These are phyloP conservation scores for Gonatopus flavifemur DNA, from an alignment of 1,140 invertebrate species.

Conservation along the genomic window DNA sequence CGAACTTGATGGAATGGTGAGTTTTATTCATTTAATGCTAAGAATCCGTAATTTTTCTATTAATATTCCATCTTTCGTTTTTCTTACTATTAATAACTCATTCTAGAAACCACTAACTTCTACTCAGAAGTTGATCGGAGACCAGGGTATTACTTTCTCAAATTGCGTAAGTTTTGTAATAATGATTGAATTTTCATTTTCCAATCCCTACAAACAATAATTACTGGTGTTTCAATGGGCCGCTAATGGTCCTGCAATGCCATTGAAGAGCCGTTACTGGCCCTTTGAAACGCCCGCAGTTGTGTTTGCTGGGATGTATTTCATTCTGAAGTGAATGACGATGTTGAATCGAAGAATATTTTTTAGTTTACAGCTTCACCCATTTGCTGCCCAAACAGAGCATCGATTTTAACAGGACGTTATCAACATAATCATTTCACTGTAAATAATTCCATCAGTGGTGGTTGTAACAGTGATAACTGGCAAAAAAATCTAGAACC, in stretches of 20 bases:
- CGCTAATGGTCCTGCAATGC: too few species aligned
- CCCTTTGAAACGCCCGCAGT: too few species aligned
- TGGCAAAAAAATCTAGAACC: conserved; percentile 71
- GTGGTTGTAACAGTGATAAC: conserved; percentile 70
- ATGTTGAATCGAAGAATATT: too few species aligned
- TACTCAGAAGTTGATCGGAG: conserved; percentile 56
- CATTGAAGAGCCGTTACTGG: too few species aligned
- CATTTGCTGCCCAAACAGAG: conserved; percentile 86
- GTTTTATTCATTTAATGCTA: conserved; percentile 10
- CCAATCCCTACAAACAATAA: too few species aligned
- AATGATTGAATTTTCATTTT: too few species aligned
- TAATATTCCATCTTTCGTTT: conserved; percentile 28
- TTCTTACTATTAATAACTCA: conserved; percentile 4
- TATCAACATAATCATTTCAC: conserved; percentile 84
- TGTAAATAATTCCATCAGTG: conserved; percentile 74
- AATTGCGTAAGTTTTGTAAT: conserved; percentile 68
- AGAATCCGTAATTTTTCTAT: too few species aligned
- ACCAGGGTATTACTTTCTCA: conserved; percentile 67
- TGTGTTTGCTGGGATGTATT: too few species aligned
- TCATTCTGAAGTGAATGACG: too few species aligned
- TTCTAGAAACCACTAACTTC: neutral
- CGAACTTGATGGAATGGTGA: conserved; percentile 73
- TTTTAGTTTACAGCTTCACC: conserved; percentile 75
- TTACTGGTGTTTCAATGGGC: too few species aligned
- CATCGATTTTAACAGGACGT: conserved; percentile 80